Evolutionary conservation across 1,140 invertebrate species (phyloP).

Genomic region (Phocides pigmalion): DNA sequence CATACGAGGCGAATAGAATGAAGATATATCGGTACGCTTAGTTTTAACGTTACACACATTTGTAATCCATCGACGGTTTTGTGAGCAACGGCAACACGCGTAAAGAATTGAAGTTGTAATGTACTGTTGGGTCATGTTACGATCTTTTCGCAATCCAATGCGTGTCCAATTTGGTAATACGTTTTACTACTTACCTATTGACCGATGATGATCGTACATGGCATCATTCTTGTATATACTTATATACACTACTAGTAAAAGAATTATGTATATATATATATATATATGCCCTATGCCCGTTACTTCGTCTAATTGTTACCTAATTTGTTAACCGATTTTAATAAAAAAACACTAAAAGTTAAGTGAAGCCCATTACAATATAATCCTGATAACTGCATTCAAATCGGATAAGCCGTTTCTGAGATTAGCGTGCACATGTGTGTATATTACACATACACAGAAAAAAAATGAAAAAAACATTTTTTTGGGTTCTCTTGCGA

Average conservation of each 20-base stretch:
- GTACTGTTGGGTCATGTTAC: constrained; percentile 25
- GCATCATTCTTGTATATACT: too few species aligned
- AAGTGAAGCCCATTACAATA: too few species aligned
- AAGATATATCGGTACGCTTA: constrained; percentile 3
- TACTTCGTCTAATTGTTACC: too few species aligned
- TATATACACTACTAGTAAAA: neutral
- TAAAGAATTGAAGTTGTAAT: constrained; percentile 27
- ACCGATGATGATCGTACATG: constrained; percentile 3
- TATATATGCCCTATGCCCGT: too few species aligned
- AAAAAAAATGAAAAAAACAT: too few species aligned
- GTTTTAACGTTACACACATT: constrained; percentile 24
- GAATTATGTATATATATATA: neutral
- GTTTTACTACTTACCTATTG: constrained; percentile 21
- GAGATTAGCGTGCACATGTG: too few species aligned
- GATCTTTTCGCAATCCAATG: constrained; percentile 30
- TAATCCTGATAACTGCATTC: too few species aligned
- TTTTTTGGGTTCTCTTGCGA: too few species aligned
- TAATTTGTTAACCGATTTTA: too few species aligned
- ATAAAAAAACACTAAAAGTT: too few species aligned
- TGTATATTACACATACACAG: too few species aligned
- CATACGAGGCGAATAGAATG: constrained; percentile 14
- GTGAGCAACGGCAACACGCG: constrained; percentile 22
- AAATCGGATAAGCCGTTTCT: too few species aligned
- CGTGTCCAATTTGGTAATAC: constrained; percentile 25
- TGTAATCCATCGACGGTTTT: constrained; percentile 31